A percentile compares a stretch with the other conserved stretches of the same genome.
These are phyloP conservation scores for Crenuchus spilurus DNA, from an alignment of 2,797 vertebrate species.

Conservation along the genomic window DNA sequence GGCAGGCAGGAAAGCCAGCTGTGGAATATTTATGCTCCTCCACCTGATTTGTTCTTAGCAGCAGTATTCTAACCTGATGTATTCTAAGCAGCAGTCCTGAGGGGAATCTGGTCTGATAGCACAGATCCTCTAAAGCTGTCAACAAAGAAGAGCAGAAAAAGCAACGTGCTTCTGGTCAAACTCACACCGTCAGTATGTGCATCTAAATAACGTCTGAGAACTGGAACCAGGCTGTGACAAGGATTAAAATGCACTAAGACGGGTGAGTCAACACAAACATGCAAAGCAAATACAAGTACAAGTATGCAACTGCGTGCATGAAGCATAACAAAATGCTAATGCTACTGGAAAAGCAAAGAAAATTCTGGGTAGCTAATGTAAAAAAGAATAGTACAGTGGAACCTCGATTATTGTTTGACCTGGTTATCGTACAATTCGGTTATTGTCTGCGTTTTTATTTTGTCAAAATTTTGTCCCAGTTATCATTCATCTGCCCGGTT, in stretches of 20 bases:
- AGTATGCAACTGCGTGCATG: not conserved
- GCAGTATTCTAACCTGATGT: too few species aligned
- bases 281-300: not conserved
- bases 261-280: not conserved
- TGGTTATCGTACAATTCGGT: too few species aligned
- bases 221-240: conserved; percentile 20
- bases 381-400: too few species aligned
- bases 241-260: not conserved
- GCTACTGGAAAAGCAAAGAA: too few species aligned
- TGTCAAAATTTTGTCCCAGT: too few species aligned
- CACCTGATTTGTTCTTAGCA: conserved; percentile 21
- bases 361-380: too few species aligned
- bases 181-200: not conserved
- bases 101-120: conserved; percentile 37
- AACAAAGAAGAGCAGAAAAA: conserved; percentile 4
- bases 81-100: conserved; percentile 21
- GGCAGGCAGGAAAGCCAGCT: not conserved
- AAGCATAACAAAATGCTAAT: too few species aligned
- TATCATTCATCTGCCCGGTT: too few species aligned
- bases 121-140: conserved; percentile 44
- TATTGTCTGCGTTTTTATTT: too few species aligned
- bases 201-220: conserved; percentile 28
- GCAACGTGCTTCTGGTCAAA: not conserved
- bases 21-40: conserved; percentile 30
- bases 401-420: too few species aligned